Percentiles rank a stretch among this genome's conserved stretches.
phyloP scores from a whole-genome alignment of 2,113 vertebrate species.

The Heteronetta atricapilla region DNA sequence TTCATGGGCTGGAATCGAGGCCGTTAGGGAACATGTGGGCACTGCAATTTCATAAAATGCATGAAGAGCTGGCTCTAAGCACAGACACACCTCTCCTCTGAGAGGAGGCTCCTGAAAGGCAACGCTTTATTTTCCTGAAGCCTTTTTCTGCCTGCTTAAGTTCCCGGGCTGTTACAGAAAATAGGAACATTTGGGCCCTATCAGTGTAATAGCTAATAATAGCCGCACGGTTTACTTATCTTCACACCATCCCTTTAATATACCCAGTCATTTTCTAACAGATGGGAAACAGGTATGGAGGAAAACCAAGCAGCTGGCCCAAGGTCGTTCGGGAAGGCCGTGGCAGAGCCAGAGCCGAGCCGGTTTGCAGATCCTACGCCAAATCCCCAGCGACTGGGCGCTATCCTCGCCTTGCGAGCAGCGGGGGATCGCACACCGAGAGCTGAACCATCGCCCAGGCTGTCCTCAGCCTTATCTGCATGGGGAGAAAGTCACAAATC shows the following conservation, averaged over 20 bases:
- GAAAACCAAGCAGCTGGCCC: slow-evolving; percentile 28
- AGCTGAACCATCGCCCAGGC: background rate
- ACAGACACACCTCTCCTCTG: background rate
- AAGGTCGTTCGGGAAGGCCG: background rate
- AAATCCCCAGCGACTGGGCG: background rate
- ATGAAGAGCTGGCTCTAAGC: background rate
- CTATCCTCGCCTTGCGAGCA: accelerated
- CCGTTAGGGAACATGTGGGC: background rate
- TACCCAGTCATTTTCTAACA: slow-evolving; percentile 20
- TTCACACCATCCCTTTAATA: background rate
- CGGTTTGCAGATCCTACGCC: background rate
- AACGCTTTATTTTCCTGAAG: background rate
- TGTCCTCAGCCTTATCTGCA: background rate
- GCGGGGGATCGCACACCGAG: accelerated
- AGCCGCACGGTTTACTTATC: slow-evolving; percentile 15
- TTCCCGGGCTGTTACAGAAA: slow-evolving; percentile 31
- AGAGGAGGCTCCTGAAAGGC: background rate
- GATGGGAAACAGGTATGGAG: slow-evolving; percentile 39
- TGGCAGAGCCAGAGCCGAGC: background rate
- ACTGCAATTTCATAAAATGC: background rate
- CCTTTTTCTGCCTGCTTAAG: slow-evolving; percentile 21
- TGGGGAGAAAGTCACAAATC: background rate
- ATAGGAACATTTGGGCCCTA: slow-evolving; percentile 41
- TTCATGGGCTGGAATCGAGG: background rate
- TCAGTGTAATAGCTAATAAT: slow-evolving; percentile 25